A percentile compares a stretch with the other conserved stretches of the same genome.
Evolutionary conservation across 2,113 vertebrate genomes (phyloP).

Genomic region (Ammodytes dubius): DNA sequence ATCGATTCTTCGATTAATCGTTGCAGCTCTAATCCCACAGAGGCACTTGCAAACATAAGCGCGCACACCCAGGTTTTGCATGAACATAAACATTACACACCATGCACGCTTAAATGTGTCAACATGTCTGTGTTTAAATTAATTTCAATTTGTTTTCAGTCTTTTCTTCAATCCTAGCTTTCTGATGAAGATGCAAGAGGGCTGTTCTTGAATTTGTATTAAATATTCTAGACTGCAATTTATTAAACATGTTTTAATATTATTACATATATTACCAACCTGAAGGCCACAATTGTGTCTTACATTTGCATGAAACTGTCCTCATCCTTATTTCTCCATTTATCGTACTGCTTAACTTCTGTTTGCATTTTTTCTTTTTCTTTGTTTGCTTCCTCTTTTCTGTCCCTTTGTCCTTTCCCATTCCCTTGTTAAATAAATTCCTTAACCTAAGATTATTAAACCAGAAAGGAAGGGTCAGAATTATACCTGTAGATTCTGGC

Average conservation of each 20-base stretch:
- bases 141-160: neutral
- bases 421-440: conserved; percentile 51
- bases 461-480: conserved; percentile 90
- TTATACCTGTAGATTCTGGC: conserved; percentile 90
- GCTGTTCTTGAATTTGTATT: neutral
- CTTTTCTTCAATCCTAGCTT: neutral
- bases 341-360: conserved; percentile 57
- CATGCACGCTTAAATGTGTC: neutral
- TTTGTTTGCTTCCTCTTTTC: conserved; percentile 64
- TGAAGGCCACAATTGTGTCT: neutral
- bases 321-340: conserved; percentile 38
- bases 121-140: neutral
- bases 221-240: neutral
- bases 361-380: conserved; percentile 65
- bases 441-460: conserved; percentile 80
- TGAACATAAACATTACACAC: neutral
- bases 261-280: neutral
- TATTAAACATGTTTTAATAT: neutral
- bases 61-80: neutral
- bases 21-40: conserved; percentile 18
- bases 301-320: conserved; percentile 56
- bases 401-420: conserved; percentile 58
- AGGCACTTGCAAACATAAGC: conserved; percentile 5
- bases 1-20: no score
- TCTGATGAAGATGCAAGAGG: neutral